phyloP scores from a whole-genome alignment of 2,888 invertebrate species.

The Tachystola acroxantha region DNA sequence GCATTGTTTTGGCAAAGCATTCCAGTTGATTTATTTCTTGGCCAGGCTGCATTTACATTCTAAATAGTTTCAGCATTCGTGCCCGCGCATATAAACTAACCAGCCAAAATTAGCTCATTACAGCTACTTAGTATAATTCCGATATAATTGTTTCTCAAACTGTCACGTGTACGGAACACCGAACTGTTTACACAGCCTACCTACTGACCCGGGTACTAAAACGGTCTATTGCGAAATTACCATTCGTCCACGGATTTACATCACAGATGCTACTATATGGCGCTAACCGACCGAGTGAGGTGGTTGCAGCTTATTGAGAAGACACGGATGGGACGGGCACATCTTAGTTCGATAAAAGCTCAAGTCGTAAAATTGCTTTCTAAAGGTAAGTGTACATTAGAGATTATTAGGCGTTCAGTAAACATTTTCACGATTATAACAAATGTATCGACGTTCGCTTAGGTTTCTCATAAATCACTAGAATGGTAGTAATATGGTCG shows the following conservation, averaged over 20 bases:
- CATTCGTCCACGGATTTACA: conserved; percentile 11
- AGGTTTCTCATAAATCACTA: too few species aligned
- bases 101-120: too few species aligned
- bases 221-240: conserved; percentile 19
- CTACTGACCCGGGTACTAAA: conserved; percentile 24
- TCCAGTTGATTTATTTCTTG: too few species aligned
- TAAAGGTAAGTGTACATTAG: not conserved
- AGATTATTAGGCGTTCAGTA: too few species aligned
- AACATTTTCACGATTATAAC: too few species aligned
- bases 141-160: conserved; percentile 5
- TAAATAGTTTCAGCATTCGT: too few species aligned
- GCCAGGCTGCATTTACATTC: too few species aligned
- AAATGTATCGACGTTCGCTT: too few species aligned
- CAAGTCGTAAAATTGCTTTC: conserved; percentile 1
- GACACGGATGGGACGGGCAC: not conserved
- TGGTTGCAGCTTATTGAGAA: not conserved
- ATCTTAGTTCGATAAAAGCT: not conserved
- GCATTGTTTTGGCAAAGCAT: too few species aligned
- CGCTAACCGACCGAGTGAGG: conserved; percentile 14
- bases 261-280: conserved; percentile 18
- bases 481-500: too few species aligned
- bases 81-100: too few species aligned
- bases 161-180: conserved; percentile 5
- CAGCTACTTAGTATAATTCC: too few species aligned
- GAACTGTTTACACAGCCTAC: conserved; percentile 23